phyloP scores from a whole-genome alignment of 2,113 vertebrate species.

The Pachypanchax playfairii region DNA sequence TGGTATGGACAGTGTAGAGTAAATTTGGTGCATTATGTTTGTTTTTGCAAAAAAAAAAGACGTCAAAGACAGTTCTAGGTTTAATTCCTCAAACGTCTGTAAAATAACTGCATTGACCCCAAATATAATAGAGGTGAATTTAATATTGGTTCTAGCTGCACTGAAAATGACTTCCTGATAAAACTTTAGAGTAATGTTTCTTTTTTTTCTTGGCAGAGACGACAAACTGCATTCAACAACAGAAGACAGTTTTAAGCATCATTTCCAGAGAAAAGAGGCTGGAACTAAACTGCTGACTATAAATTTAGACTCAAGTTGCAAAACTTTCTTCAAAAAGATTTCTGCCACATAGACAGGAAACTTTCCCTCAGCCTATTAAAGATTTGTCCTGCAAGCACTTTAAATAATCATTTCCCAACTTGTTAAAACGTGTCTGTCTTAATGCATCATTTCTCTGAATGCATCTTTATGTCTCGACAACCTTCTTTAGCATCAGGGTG shows the following conservation, averaged over 20 bases:
- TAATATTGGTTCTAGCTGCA: neutral
- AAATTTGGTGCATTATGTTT: no score
- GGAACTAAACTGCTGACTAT: slow-evolving; percentile 22
- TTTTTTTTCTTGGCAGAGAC: slow-evolving; percentile 13
- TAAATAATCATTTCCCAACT: neutral
- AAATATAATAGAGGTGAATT: neutral
- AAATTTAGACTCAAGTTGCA: neutral
- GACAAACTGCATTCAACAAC: neutral
- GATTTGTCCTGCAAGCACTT: neutral
- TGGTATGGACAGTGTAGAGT: neutral
- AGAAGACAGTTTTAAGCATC: slow-evolving; percentile 9
- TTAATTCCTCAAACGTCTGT: slow-evolving; percentile 2
- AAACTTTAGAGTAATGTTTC: neutral
- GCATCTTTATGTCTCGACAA: neutral
- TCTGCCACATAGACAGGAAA: neutral
- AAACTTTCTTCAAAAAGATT: slow-evolving; percentile 6
- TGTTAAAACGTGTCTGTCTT: neutral
- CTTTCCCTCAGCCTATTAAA: slow-evolving; percentile 3
- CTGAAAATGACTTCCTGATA: slow-evolving; percentile 13
- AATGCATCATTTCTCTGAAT: slow-evolving; percentile 1
- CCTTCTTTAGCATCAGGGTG: neutral
- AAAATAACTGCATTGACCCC: slow-evolving; percentile 2
- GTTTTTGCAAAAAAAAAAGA: no score
- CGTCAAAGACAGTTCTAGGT: neutral
- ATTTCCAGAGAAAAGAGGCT: slow-evolving; percentile 16